These are phyloP conservation scores for Leptosomus discolor DNA, from an alignment of 2,113 vertebrate genomes.

Conservation along the genomic window DNA sequence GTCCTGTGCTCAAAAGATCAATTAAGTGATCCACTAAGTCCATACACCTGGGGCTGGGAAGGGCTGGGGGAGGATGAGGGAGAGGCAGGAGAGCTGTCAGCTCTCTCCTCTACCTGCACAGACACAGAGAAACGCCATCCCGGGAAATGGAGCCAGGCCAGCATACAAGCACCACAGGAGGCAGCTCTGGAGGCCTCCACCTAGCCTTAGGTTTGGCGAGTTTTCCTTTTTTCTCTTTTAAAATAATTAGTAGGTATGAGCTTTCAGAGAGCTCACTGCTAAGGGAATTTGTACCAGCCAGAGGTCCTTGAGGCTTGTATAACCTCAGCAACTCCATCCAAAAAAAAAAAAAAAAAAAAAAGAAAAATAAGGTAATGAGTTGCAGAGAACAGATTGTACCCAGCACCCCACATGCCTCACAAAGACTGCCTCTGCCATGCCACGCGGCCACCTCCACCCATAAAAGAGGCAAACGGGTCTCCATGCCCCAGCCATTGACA, in stretches of 20 bases:
- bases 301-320: background rate
- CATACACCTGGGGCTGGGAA: background rate
- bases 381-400: background rate
- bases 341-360: background rate
- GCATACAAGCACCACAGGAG: background rate
- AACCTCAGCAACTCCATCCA: background rate
- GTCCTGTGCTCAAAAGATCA: background rate
- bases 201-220: background rate
- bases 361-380: background rate
- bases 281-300: background rate
- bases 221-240: background rate
- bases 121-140: background rate
- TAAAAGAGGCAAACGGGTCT: background rate
- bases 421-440: background rate
- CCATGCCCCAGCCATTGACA: background rate
- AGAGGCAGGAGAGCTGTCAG: background rate
- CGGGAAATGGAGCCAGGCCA: background rate
- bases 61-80: background rate
- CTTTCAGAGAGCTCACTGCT: background rate
- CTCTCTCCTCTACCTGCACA: background rate
- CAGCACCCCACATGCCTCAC: background rate
- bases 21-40: background rate
- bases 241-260: background rate
- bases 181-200: background rate
- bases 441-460: rapidly evolving